These are phyloP conservation scores for Liodrosophila aerea DNA, from an alignment of 2,888 invertebrate species.

Conservation along the genomic window DNA sequence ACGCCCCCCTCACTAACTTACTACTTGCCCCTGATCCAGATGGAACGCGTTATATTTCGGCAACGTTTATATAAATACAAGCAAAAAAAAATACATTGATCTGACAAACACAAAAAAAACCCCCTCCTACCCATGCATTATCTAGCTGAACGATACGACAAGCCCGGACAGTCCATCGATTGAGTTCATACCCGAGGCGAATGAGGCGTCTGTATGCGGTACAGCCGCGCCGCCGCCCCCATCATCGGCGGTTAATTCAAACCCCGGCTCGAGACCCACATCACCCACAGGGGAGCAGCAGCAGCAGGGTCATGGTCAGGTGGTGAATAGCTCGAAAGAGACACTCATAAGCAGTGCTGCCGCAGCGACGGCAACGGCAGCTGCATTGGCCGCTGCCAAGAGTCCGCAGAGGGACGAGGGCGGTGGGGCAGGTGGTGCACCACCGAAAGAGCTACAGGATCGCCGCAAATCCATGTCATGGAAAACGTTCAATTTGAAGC, in stretches of 20 bases:
- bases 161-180: constrained; percentile 80
- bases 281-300: constrained; percentile 73
- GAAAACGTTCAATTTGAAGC: constrained; percentile 91
- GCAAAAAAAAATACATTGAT: constrained; percentile 1
- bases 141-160: constrained; percentile 67
- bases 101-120: constrained; percentile 14
- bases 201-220: constrained; percentile 47
- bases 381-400: constrained; percentile 54
- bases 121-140: constrained; percentile 30
- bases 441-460: constrained; percentile 82
- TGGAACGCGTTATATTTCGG: constrained; percentile 21
- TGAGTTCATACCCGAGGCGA: constrained; percentile 75
- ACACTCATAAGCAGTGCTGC: constrained; percentile 72
- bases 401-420: constrained; percentile 71
- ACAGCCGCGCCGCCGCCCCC: constrained; percentile 9
- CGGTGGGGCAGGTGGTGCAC: constrained; percentile 16
- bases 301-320: constrained; percentile 65
- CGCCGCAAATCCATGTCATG: constrained; percentile 87
- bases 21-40: constrained; percentile 3
- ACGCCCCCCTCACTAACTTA: neutral
- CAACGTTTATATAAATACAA: constrained; percentile 5
- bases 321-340: constrained; percentile 74
- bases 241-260: constrained; percentile 22
- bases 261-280: constrained; percentile 82
- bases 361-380: constrained; percentile 36